Conservation (phyloP, 2,888 invertebrate species). For the Fissipunctia ypsillon region DNA sequence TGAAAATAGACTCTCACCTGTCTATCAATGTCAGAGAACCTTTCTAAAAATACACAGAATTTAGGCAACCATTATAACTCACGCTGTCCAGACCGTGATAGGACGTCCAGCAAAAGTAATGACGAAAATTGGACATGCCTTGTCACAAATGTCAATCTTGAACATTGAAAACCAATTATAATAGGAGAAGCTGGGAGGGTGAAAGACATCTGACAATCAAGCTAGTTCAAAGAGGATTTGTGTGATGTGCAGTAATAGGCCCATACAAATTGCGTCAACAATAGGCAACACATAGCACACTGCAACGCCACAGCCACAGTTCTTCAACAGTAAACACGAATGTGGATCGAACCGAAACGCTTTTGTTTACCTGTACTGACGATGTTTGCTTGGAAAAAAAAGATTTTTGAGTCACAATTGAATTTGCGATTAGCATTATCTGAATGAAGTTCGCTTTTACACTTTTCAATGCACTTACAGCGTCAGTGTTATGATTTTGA, state of each 20-base stretch:
- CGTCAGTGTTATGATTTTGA: no score
- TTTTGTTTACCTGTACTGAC: conserved; percentile 9
- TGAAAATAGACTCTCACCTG: neutral
- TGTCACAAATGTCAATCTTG: conserved; percentile 31
- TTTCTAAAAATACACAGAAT: conserved; percentile 15
- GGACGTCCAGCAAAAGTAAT: conserved; percentile 11
- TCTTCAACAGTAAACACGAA: conserved; percentile 14
- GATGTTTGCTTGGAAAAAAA: neutral
- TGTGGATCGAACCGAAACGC: conserved; percentile 10
- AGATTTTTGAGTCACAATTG: neutral
- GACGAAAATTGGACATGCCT: conserved; percentile 8
- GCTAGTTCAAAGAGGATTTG: neutral
- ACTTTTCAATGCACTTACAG: neutral
- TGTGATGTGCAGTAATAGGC: neutral
- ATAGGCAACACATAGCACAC: conserved; percentile 9
- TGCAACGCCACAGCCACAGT: neutral
- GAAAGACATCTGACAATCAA: conserved; percentile 38
- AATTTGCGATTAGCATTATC: conserved; percentile 7
- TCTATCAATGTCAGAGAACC: conserved; percentile 1
- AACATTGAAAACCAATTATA: conserved; percentile 18
- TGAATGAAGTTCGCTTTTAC: neutral
- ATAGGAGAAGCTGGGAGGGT: neutral
- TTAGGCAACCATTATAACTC: neutral
- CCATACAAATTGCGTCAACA: conserved; percentile 31
- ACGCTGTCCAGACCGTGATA: neutral